Percentiles rank a stretch among this genome's conserved stretches.
phyloP scores from a whole-genome alignment of 1,140 invertebrate genomes.

The Bombyx mandarina region DNA sequence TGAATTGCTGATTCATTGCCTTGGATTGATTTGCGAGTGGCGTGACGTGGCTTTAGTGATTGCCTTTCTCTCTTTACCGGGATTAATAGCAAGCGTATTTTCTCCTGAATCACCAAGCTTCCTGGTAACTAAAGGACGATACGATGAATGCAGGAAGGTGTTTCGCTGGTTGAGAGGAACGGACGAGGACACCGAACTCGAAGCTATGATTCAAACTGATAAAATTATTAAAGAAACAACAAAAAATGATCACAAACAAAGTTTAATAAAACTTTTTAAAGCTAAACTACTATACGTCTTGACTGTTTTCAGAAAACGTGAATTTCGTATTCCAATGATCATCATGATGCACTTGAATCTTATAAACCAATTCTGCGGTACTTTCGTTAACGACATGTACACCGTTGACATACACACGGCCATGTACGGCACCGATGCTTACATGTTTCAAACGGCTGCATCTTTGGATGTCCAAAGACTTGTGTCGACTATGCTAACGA shows the following conservation, averaged over 20 bases:
- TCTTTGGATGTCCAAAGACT: slow-evolving; percentile 33
- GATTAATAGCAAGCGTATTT: slow-evolving; percentile 28
- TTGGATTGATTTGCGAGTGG: slow-evolving; percentile 29
- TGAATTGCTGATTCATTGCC: slow-evolving; percentile 22
- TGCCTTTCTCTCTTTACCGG: slow-evolving; percentile 19
- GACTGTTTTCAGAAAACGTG: slow-evolving; percentile 26
- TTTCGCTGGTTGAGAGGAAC: slow-evolving; percentile 38
- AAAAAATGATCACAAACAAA: slow-evolving; percentile 17
- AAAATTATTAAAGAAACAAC: slow-evolving; percentile 27
- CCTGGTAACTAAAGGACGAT: slow-evolving; percentile 27
- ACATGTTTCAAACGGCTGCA: slow-evolving; percentile 25
- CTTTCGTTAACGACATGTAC: slow-evolving; percentile 28
- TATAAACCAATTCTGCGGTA: slow-evolving; percentile 28
- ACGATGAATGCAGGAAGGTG: slow-evolving; percentile 24
- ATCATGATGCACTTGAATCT: slow-evolving; percentile 37
- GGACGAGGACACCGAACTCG: slow-evolving; percentile 29
- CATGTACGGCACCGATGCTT: slow-evolving; percentile 19
- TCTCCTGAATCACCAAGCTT: slow-evolving; percentile 37
- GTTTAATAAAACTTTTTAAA: slow-evolving; percentile 20
- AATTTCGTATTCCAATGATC: slow-evolving; percentile 38
- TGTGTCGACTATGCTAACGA: slow-evolving; percentile 25
- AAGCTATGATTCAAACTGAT: slow-evolving; percentile 29
- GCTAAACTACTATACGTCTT: slow-evolving; percentile 19
- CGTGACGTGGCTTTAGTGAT: slow-evolving; percentile 25
- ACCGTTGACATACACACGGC: slow-evolving; percentile 29